Percentiles rank a stretch among this genome's conserved stretches.
These are phyloP conservation scores for Anniella stebbinsi DNA, from an alignment of 2,797 vertebrate species.

Conservation along the genomic window DNA sequence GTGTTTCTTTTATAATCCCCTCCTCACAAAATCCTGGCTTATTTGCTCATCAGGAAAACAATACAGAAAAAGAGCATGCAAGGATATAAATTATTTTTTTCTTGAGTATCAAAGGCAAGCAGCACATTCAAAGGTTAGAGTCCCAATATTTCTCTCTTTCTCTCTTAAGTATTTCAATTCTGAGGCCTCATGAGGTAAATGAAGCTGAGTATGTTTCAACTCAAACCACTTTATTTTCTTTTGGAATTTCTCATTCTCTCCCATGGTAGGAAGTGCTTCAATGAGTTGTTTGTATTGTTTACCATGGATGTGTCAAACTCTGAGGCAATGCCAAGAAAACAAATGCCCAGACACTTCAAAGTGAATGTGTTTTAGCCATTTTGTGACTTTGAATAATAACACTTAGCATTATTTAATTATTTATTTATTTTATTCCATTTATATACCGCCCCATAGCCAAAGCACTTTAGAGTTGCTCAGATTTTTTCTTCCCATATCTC, in stretches of 20 bases:
- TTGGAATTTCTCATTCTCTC: conserved; percentile 50
- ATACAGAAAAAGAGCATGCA: background rate
- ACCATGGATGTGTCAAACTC: background rate
- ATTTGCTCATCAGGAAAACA: conserved; percentile 34
- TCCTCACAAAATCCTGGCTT: conserved; percentile 5
- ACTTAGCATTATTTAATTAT: too few species aligned
- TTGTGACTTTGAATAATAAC: background rate
- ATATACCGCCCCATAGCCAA: too few species aligned
- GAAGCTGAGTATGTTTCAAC: conserved; percentile 31
- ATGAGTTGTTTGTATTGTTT: conserved; percentile 48
- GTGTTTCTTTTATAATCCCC: conserved; percentile 9
- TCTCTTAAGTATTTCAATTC: conserved; percentile 57
- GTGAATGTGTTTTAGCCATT: background rate
- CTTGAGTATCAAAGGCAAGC: conserved; percentile 62
- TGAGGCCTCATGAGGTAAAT: conserved; percentile 37
- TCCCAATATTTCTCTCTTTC: conserved; percentile 25
- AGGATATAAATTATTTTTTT: conserved; percentile 65
- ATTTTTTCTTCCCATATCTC: background rate
- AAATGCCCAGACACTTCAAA: conserved; percentile 25
- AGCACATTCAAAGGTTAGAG: conserved; percentile 57
- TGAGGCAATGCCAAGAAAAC: background rate
- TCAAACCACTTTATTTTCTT: conserved; percentile 49
- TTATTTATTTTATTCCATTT: too few species aligned
- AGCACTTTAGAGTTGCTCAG: background rate
- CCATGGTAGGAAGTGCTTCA: conserved; percentile 17